Evolutionary conservation across 2,113 vertebrate genomes (phyloP).

Genomic region (Haplotaxodon microlepis): DNA sequence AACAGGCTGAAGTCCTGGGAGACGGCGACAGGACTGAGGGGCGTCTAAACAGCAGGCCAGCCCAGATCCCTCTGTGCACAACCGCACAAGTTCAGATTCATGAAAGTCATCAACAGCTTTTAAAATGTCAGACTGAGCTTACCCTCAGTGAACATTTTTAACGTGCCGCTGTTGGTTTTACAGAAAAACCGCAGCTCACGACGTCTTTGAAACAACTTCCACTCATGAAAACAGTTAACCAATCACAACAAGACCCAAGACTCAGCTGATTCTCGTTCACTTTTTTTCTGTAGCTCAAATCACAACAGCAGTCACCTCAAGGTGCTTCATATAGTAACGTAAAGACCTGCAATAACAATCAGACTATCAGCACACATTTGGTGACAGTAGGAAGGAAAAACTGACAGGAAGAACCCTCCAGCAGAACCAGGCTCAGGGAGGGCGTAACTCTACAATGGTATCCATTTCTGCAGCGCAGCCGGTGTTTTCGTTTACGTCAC

Average conservation of each 20-base stretch:
- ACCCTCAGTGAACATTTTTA: background rate
- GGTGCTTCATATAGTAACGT: background rate
- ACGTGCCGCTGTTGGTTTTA: background rate
- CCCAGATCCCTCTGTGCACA: background rate
- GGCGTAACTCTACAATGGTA: background rate
- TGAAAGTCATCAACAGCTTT: background rate
- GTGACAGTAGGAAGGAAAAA: background rate
- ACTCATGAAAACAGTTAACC: background rate
- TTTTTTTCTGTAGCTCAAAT: background rate
- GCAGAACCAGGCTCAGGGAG: background rate
- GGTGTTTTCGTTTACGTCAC: fast-evolving
- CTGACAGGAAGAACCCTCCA: background rate
- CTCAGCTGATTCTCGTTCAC: background rate
- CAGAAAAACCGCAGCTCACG: background rate
- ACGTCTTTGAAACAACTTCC: background rate
- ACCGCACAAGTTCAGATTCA: background rate
- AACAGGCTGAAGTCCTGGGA: background rate
- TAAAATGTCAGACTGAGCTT: background rate
- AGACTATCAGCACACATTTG: background rate
- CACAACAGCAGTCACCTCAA: background rate
- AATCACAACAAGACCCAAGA: background rate
- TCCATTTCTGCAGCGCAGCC: background rate
- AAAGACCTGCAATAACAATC: background rate
- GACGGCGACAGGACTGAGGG: background rate
- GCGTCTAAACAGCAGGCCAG: background rate